Percentiles rank a stretch among this genome's conserved stretches.
These are phyloP conservation scores for Metallyticus violacea DNA, from an alignment of 2,888 invertebrate genomes.

Conservation along the genomic window DNA sequence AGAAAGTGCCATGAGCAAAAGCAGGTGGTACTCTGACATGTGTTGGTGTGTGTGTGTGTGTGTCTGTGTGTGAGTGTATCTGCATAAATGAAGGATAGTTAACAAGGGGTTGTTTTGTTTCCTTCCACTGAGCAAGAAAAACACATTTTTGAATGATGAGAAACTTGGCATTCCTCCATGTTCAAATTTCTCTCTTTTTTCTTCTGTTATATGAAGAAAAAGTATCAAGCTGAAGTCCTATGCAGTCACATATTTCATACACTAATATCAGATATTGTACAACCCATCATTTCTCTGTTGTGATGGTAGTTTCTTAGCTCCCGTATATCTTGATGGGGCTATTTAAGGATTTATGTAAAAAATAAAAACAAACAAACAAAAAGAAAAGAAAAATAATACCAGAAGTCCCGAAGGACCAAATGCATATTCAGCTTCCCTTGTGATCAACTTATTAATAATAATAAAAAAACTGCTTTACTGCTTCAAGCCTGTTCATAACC, in stretches of 20 bases:
- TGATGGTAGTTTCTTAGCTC: not conserved
- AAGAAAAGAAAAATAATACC: not conserved
- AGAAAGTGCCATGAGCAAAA: slow-evolving; percentile 42
- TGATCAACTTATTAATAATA: slow-evolving; percentile 1
- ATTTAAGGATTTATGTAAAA: not conserved
- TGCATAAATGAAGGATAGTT: not conserved
- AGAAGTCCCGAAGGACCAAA: not conserved
- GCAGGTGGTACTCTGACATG: slow-evolving; percentile 30
- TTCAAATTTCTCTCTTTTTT: not conserved
- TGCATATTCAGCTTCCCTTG: not conserved
- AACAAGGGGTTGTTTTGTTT: slow-evolving; percentile 4
- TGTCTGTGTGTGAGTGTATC: not conserved
- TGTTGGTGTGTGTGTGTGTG: not conserved
- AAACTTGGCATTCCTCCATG: not conserved
- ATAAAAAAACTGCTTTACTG: not conserved
- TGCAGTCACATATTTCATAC: not conserved
- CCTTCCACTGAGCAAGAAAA: not conserved
- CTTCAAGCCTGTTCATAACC: not conserved
- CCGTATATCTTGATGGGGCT: not conserved
- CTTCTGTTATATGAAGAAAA: not conserved
- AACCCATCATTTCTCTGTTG: not conserved
- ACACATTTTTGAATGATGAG: not conserved
- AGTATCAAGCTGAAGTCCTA: not conserved
- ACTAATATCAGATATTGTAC: not conserved
- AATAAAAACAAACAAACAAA: not conserved